A percentile compares a stretch with the other conserved stretches of the same genome.
These are phyloP conservation scores for Agrilus planipennis DNA, from an alignment of 1,140 invertebrate genomes.

Conservation along the genomic window DNA sequence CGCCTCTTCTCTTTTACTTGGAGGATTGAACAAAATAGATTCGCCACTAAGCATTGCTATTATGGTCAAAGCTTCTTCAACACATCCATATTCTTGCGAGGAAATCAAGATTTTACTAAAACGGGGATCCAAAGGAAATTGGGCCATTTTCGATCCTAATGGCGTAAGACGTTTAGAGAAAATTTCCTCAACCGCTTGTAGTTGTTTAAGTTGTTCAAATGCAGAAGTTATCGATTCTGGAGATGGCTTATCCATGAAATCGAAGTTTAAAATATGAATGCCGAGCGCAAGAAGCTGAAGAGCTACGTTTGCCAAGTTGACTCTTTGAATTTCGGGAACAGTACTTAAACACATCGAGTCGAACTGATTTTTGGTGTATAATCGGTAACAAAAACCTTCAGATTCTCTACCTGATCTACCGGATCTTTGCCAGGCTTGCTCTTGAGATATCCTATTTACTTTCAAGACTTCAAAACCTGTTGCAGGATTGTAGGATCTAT, in stretches of 20 bases:
- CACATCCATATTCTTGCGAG: constrained; percentile 64
- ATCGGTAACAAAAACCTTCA: constrained; percentile 71
- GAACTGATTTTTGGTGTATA: constrained; percentile 60
- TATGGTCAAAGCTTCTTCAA: constrained; percentile 66
- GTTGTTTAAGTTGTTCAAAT: constrained; percentile 54
- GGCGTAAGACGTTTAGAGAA: constrained; percentile 52
- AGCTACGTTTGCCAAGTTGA: constrained; percentile 26
- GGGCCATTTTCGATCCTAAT: constrained; percentile 74
- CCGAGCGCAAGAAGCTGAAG: constrained; percentile 77
- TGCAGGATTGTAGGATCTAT: constrained; percentile 60
- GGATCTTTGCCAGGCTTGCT: constrained; percentile 83
- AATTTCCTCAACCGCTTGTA: constrained; percentile 58
- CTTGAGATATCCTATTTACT: constrained; percentile 75
- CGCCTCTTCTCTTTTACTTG: constrained; percentile 54
- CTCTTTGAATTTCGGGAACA: constrained; percentile 76
- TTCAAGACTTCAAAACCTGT: constrained; percentile 78
- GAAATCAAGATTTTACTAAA: constrained; percentile 75
- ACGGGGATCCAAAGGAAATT: constrained; percentile 85
- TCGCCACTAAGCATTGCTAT: constrained; percentile 46
- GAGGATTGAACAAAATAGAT: constrained; percentile 44
- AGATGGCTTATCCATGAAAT: constrained; percentile 83
- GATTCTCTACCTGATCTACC: constrained; percentile 83
- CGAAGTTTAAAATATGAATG: constrained; percentile 70
- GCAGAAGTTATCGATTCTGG: constrained; percentile 55
- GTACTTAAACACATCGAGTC: constrained; percentile 55